Evolutionary conservation across 1,140 invertebrate species (phyloP).

Genomic region (Camponotus pennsylvanicus): DNA sequence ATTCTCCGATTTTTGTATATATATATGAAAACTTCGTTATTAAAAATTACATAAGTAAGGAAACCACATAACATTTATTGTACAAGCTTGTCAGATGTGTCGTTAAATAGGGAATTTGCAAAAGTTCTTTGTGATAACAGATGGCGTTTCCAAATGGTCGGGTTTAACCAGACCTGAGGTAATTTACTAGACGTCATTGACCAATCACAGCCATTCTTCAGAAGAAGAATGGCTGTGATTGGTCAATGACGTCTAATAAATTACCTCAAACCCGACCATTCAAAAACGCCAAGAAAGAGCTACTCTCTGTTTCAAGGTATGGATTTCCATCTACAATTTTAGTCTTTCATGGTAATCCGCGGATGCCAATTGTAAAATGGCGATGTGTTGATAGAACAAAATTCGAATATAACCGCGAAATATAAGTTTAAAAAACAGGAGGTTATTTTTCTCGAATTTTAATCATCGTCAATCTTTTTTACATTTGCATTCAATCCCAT

Average conservation of each 20-base stretch:
- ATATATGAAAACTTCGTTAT: not conserved
- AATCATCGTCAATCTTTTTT: no score
- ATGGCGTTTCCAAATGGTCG: no score
- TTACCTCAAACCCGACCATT: no score
- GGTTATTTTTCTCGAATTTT: no score
- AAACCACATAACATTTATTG: not conserved
- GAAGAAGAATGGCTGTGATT: no score
- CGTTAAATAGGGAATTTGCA: not conserved
- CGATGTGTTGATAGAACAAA: not conserved
- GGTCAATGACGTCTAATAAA: no score
- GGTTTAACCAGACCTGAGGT: no score
- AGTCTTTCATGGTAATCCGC: not conserved
- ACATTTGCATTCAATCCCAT: not conserved
- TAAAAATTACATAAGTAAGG: not conserved
- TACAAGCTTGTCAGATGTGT: not conserved
- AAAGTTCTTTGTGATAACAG: no score
- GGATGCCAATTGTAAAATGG: conserved; percentile 26
- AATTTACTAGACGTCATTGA: no score
- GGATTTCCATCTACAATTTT: not conserved
- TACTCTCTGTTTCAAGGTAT: no score
- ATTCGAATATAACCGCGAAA: conserved; percentile 35
- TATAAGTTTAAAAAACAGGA: conserved; percentile 21
- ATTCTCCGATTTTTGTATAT: not conserved
- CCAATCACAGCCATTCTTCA: no score
- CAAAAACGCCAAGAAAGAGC: no score